Evolutionary conservation across 2,797 vertebrate genomes (phyloP), one percentile per base, ranked within the genome.

Genomic region (Sebastolobus altivelis): DNA sequence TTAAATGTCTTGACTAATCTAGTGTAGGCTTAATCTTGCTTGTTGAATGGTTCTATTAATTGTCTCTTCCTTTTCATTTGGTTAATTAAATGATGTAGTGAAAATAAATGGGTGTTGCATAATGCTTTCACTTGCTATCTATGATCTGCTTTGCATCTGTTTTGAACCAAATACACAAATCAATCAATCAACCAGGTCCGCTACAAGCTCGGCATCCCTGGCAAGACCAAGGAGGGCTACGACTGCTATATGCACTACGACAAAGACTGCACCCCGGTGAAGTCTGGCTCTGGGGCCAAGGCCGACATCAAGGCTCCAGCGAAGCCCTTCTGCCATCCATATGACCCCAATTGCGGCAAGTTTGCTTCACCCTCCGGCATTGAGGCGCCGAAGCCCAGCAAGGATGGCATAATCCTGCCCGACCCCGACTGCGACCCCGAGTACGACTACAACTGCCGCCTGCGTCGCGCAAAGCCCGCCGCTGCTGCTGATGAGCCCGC

Each of bases 201-300:
- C 85, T 92, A 93, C 92, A 86, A 84, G 74, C 92, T 96, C 1
- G 94, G 95, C 6, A 54, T 95, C 85, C 92, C 18, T 0, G 96
- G 96, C 65, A 96, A 95, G 93, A 96, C 96, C 78, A 95, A 93
- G 88, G 95, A 96, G n/a, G 95, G 96, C 83, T 20, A 96, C 49
- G 93, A 96, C 91, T 96, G 96, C 91, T 96, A 91, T 75, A 83
- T 96, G 90, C 93, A 94, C 91, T 96, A 96, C 77, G 95, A 96
- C 87, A 93, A 95, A 85, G 95, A 94, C 85, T 96, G 96, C 93
- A 91, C 66, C 62, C 94, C 93, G 0, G 72, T 94, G 81, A 83
- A 89, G 78, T 56, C 86, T 60, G 78, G 72, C 62, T 14, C 79
- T 1, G 72, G 81, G 54, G 86, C 86, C 69, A 89, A 88, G 71